Evolutionary conservation across 1,140 invertebrate genomes (phyloP).

Genomic region (Whitmania pigra): DNA sequence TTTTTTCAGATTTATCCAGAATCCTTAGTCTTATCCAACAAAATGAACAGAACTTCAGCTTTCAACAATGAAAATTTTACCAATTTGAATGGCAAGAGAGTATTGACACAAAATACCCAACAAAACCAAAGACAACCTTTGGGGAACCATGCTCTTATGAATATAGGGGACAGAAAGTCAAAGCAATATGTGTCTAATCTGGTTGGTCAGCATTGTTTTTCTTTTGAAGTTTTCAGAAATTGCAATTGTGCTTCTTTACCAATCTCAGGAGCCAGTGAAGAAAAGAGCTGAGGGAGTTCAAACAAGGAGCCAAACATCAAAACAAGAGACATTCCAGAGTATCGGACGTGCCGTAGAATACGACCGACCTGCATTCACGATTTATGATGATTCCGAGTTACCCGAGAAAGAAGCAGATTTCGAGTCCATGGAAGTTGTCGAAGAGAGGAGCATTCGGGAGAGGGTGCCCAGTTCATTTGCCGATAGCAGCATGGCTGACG

Average conservation of each 20-base stretch:
- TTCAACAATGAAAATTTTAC: no score
- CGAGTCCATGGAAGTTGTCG: no score
- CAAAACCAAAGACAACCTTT: no score
- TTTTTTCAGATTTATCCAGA: no score
- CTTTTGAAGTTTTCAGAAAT: not conserved
- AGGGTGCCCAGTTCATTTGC: no score
- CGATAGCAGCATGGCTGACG: not conserved
- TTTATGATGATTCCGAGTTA: slow-evolving; percentile 16
- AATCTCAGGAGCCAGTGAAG: not conserved
- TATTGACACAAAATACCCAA: no score
- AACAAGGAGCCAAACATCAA: slow-evolving; percentile 8
- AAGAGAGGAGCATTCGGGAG: no score
- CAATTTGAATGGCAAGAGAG: no score
- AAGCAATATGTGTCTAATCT: not conserved
- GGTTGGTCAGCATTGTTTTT: not conserved
- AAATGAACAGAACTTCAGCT: no score
- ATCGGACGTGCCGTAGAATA: not conserved
- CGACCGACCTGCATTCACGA: slow-evolving; percentile 15
- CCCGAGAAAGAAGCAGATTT: not conserved
- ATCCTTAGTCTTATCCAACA: no score
- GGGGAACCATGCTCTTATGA: no score
- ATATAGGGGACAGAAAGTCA: no score
- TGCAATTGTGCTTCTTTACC: not conserved
- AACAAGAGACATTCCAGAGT: not conserved
- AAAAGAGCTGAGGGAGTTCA: slow-evolving; percentile 1